Percentiles rank a stretch among this genome's conserved stretches.
Evolutionary conservation across 2,113 vertebrate genomes (phyloP).

Genomic region (Vidua chalybeata): DNA sequence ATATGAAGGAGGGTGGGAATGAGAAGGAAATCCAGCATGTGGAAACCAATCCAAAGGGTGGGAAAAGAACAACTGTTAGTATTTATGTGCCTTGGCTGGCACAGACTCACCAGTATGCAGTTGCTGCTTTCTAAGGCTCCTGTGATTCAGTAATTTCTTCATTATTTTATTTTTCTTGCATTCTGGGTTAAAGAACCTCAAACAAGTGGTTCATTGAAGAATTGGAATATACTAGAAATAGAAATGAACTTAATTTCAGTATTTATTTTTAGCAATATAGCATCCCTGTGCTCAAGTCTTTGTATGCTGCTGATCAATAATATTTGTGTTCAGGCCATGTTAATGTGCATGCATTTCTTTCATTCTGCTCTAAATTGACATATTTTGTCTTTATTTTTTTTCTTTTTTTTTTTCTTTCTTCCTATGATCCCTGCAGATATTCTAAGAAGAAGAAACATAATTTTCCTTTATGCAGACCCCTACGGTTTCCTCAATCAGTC

Average conservation of each 20-base stretch:
- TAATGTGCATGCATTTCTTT: neutral
- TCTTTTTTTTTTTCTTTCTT: fast-evolving
- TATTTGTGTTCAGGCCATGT: neutral
- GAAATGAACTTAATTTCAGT: neutral
- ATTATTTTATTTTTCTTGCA: fast-evolving
- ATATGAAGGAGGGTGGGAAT: neutral
- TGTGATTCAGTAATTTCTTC: neutral
- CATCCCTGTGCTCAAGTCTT: neutral
- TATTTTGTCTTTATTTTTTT: neutral
- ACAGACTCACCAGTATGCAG: neutral
- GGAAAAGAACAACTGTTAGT: neutral
- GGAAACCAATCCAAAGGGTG: neutral
- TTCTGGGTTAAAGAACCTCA: neutral
- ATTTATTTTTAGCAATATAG: neutral
- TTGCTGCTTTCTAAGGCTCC: neutral
- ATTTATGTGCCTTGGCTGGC: neutral
- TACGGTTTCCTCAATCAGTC: neutral
- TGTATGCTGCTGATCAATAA: neutral
- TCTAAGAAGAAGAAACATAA: neutral
- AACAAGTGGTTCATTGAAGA: neutral
- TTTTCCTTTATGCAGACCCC: neutral
- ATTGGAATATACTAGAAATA: neutral
- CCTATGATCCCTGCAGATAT: neutral
- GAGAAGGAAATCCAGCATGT: neutral
- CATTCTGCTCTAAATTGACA: neutral